Evolutionary conservation across 1,140 invertebrate genomes (phyloP).

Genomic region (Helicorthomorpha holstii): DNA sequence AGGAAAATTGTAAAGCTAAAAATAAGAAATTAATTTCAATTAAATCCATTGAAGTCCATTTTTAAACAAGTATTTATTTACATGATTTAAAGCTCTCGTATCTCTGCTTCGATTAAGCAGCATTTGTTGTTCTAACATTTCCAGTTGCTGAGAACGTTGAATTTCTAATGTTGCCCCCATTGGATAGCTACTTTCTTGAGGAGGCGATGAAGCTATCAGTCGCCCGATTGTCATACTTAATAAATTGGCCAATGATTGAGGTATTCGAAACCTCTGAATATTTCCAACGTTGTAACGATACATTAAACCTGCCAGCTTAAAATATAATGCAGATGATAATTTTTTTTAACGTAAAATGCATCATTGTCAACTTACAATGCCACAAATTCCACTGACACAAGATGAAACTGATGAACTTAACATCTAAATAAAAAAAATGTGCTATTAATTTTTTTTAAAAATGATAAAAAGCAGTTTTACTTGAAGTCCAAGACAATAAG

Average conservation of each 20-base stretch:
- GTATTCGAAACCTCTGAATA: conserved; percentile 26
- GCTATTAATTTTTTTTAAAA: not conserved
- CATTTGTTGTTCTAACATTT: conserved; percentile 34
- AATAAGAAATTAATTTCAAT: no score
- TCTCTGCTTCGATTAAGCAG: conserved; percentile 22
- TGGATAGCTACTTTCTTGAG: conserved; percentile 21
- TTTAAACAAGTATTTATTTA: no score
- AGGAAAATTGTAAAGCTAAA: no score
- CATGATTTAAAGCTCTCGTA: not conserved
- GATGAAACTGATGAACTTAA: conserved; percentile 22
- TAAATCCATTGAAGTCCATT: no score
- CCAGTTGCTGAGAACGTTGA: conserved; percentile 33
- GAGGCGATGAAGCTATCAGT: conserved; percentile 26
- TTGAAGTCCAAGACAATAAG: conserved; percentile 35
- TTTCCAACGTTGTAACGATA: conserved; percentile 30
- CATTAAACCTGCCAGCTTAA: conserved; percentile 30
- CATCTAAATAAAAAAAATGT: conserved; percentile 9
- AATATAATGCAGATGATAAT: no score
- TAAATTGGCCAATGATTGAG: conserved; percentile 25
- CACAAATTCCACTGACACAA: conserved; percentile 21
- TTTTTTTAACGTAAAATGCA: not conserved
- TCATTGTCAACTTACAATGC: conserved; percentile 20
- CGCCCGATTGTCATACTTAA: conserved; percentile 25
- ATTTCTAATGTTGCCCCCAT: conserved; percentile 36
- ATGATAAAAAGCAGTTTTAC: conserved; percentile 13